Evolutionary conservation across 1,140 invertebrate species (phyloP).

Genomic region (Formica exsecta): DNA sequence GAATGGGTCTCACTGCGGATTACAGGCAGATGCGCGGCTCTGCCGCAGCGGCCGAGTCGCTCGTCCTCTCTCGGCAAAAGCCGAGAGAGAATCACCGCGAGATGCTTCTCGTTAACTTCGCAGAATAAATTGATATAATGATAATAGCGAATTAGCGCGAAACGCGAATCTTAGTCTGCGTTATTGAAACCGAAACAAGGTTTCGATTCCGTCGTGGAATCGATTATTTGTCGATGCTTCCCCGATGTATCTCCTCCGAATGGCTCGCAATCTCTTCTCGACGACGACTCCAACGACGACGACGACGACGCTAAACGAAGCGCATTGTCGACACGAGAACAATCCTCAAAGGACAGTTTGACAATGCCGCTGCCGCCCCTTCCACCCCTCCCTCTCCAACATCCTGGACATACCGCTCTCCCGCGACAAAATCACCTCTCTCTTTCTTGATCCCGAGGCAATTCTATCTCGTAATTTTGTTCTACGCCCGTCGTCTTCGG

Average conservation of each 20-base stretch:
- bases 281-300: neutral
- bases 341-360: constrained; percentile 70
- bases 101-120: constrained; percentile 15
- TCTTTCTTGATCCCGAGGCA: constrained; percentile 73
- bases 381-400: constrained; percentile 23
- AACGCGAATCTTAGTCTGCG: no score
- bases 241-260: neutral
- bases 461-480: constrained; percentile 80
- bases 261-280: constrained; percentile 10
- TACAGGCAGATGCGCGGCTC: constrained; percentile 83
- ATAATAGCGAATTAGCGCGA: neutral
- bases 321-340: constrained; percentile 74
- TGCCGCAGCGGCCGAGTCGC: constrained; percentile 15
- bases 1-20: constrained; percentile 84
- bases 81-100: neutral
- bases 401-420: neutral
- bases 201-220: constrained; percentile 15
- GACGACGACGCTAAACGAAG: constrained; percentile 69
- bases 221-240: constrained; percentile 6
- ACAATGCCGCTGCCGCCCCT: constrained; percentile 66
- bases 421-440: neutral
- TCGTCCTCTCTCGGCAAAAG: neutral
- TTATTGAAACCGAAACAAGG: no score
- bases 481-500: constrained; percentile 74
- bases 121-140: neutral